phyloP scores from a whole-genome alignment of 2,797 vertebrate species.

The Champsocephalus esox region DNA sequence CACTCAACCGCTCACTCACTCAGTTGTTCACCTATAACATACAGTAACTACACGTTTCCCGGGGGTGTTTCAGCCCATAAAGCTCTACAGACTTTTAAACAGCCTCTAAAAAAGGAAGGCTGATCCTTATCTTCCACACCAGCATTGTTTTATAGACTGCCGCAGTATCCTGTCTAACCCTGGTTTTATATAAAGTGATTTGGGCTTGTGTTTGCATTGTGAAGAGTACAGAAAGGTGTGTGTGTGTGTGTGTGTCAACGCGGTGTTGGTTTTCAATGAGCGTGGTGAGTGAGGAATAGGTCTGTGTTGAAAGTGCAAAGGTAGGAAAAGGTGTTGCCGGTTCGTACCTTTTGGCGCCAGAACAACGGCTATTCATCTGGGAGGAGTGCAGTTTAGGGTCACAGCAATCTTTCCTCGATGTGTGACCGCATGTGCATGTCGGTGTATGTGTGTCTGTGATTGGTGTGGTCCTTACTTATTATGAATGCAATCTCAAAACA shows the following conservation, averaged over 20 bases:
- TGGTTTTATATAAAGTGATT: slow-evolving; percentile 22
- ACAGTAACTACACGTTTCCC: slow-evolving; percentile 51
- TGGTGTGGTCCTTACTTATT: slow-evolving; percentile 34
- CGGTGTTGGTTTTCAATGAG: slow-evolving; percentile 29
- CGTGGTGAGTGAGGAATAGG: slow-evolving; percentile 50
- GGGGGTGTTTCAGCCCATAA: slow-evolving; percentile 60
- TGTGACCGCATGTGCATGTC: neutral
- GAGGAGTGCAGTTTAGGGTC: slow-evolving; percentile 66
- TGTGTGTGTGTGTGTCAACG: slow-evolving; percentile 39
- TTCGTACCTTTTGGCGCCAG: slow-evolving; percentile 43
- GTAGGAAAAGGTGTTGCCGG: slow-evolving; percentile 62
- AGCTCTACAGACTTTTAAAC: slow-evolving; percentile 57
- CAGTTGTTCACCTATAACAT: slow-evolving; percentile 41
- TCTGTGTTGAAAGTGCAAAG: slow-evolving; percentile 29
- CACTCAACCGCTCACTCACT: neutral
- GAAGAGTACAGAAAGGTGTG: slow-evolving; percentile 25
- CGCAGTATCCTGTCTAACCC: slow-evolving; percentile 47
- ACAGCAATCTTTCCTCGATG: slow-evolving; percentile 29
- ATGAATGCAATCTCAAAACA: slow-evolving; percentile 60
- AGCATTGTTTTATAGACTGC: slow-evolving; percentile 64
- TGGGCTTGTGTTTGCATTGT: slow-evolving; percentile 34
- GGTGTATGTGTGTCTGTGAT: slow-evolving; percentile 9
- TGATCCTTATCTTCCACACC: slow-evolving; percentile 62
- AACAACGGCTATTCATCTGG: slow-evolving; percentile 57
- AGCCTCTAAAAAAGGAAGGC: slow-evolving; percentile 47